These are phyloP conservation scores for Chrosomus eos DNA, from an alignment of 2,797 vertebrate genomes.

Conservation along the genomic window DNA sequence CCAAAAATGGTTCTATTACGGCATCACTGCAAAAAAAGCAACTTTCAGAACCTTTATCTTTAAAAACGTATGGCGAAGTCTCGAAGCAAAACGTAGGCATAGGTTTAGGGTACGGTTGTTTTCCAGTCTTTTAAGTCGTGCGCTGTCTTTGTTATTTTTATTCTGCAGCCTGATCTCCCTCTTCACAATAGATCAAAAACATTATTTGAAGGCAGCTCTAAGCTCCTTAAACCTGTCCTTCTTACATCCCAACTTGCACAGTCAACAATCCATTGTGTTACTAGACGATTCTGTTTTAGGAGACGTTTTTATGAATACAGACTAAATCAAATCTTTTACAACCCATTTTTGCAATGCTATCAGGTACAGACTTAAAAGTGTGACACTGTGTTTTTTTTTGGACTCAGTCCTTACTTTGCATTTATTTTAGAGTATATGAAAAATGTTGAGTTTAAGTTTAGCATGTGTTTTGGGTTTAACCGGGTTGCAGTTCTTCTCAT, in stretches of 20 bases:
- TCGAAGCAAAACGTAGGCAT: background rate
- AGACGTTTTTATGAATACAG: slow-evolving; percentile 19
- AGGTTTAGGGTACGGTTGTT: slow-evolving; percentile 5
- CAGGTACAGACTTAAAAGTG: slow-evolving; percentile 15
- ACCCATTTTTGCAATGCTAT: slow-evolving; percentile 2
- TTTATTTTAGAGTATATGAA: background rate
- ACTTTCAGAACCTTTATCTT: background rate
- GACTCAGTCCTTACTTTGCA: background rate
- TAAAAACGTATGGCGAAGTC: background rate
- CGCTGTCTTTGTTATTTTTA: slow-evolving; percentile 51
- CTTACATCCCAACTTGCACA: slow-evolving; percentile 43
- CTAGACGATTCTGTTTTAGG: slow-evolving; percentile 28
- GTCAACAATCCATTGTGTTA: slow-evolving; percentile 46
- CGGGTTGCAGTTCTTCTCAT: background rate
- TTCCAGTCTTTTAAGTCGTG: slow-evolving; percentile 47
- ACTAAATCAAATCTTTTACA: slow-evolving; percentile 9
- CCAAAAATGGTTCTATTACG: background rate
- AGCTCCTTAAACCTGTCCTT: slow-evolving; percentile 63
- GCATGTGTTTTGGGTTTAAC: background rate
- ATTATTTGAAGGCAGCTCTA: slow-evolving; percentile 59
- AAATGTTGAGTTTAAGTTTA: background rate
- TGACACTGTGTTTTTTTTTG: background rate
- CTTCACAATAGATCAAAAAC: slow-evolving; percentile 54
- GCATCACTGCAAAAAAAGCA: background rate
- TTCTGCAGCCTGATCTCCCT: slow-evolving; percentile 29